These are phyloP conservation scores for Chrysoperla carnea DNA, from an alignment of 1,140 invertebrate species.

Conservation along the genomic window DNA sequence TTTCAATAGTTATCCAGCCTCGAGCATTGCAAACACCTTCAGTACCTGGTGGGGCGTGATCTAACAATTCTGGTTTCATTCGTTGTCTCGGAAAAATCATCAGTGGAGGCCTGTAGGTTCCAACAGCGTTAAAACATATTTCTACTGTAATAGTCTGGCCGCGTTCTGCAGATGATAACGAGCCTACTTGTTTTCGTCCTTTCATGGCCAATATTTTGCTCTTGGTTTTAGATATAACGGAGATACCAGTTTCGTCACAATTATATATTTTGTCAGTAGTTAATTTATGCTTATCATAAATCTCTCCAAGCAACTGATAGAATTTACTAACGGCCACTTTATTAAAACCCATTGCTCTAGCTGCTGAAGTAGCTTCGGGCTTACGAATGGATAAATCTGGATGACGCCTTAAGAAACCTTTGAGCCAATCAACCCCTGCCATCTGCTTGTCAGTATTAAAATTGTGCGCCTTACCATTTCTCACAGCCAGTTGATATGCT, in stretches of 20 bases:
- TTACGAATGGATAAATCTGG: slow-evolving; percentile 13
- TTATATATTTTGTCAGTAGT: slow-evolving; percentile 17
- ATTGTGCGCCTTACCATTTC: no score
- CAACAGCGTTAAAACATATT: slow-evolving; percentile 19
- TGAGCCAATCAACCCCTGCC: slow-evolving; percentile 15
- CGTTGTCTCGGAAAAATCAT: slow-evolving; percentile 13
- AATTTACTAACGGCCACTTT: slow-evolving; percentile 5
- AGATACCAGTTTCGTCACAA: slow-evolving; percentile 22
- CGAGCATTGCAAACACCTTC: slow-evolving; percentile 11
- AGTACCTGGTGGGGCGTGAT: slow-evolving; percentile 12
- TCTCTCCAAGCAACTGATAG: neutral
- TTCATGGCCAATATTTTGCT: slow-evolving; percentile 17
- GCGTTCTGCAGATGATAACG: no score
- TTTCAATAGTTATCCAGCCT: slow-evolving; percentile 18
- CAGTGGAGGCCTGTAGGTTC: slow-evolving; percentile 18
- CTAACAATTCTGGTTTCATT: slow-evolving; percentile 10
- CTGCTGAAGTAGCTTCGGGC: slow-evolving; percentile 17
- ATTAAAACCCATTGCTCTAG: slow-evolving; percentile 8
- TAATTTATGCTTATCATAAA: slow-evolving; percentile 11
- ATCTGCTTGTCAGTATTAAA: slow-evolving; percentile 4
- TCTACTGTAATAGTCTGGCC: slow-evolving; percentile 18
- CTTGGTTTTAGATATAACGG: slow-evolving; percentile 20
- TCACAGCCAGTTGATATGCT: no score
- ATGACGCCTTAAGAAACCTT: slow-evolving; percentile 14
- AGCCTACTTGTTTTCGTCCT: slow-evolving; percentile 18